Evolutionary conservation across 2,888 invertebrate species (phyloP).

Genomic region (Cheilosia pagana): DNA sequence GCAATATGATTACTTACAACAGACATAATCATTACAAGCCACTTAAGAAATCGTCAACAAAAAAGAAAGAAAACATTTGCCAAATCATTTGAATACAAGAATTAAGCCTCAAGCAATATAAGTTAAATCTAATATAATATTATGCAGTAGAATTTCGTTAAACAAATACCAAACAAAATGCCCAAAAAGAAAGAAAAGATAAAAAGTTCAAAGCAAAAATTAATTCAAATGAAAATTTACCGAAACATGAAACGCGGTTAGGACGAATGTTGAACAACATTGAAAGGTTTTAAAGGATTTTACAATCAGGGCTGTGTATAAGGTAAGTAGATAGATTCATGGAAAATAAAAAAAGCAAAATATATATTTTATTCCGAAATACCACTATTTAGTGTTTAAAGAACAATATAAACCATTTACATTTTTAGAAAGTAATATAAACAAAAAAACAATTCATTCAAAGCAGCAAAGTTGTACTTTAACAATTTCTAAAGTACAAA

Average conservation of each 20-base stretch:
- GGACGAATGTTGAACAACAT: conserved; percentile 34
- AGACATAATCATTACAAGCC: no score
- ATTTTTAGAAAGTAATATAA: conserved; percentile 17
- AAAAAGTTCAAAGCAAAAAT: background rate
- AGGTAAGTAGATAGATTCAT: conserved; percentile 65
- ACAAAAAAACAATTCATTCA: conserved; percentile 4
- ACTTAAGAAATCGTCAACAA: no score
- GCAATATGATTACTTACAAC: no score
- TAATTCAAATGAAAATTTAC: conserved; percentile 1
- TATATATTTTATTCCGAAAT: background rate
- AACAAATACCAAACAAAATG: conserved; percentile 3
- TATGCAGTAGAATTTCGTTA: conserved; percentile 8
- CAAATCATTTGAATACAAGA: no score
- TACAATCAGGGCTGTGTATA: conserved; percentile 71
- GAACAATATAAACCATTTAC: conserved; percentile 15
- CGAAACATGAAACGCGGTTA: background rate
- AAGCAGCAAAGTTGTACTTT: conserved; percentile 47
- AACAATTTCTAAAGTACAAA: conserved; percentile 43
- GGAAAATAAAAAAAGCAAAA: conserved; percentile 32
- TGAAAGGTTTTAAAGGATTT: conserved; percentile 59
- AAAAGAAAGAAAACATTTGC: no score
- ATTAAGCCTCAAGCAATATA: conserved; percentile 5
- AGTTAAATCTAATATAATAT: background rate
- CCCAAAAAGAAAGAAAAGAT: background rate
- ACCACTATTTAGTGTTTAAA: conserved; percentile 14